Base-by-base conservation (phyloP, 2,888 invertebrate species). In the Chrysodeixis includens region DNA sequence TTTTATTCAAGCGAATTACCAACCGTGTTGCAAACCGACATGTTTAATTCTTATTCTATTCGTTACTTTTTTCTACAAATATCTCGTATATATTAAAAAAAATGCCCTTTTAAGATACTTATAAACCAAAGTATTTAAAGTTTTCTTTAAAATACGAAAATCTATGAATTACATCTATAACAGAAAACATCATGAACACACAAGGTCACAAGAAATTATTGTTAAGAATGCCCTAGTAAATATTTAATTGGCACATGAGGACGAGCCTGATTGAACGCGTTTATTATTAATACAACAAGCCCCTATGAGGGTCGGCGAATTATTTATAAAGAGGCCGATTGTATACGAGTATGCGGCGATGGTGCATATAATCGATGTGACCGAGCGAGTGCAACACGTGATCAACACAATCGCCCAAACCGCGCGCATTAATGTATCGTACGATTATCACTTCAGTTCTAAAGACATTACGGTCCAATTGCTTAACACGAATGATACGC, bases 211-310 rank as follows among this genome's bases (percentile, higher is more conserved):
- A 73, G 60, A 69, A 71, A 63, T n/a, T 52, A 61, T 58, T 56
- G 56, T 64, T 26, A 76, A 62, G 69, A 76, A 74, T 67, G 69
- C 32, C 52, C 67, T 75, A 70, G 85, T 88, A 87, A 87, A 89
- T 88, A 88, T 87, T 88, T 88, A 90, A 91, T 91, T 90, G 88
- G 88, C 88, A 85, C 87, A 88, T 83, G 86, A 90, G 85, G 86
- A 88, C 86, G 82, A 88, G 84, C 74, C 79, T 86, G 88, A 91
- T 90, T 90, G 88, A 88, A 87, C 84, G 87, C 87, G 82, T 90
- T 89, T 91, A 92, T 88, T 90, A 90, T 89, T 89, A 90, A 89
- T 87, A 90, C 86, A 85, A 85, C 86, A 84, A 76, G 84, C 88
- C 88, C 88, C 88, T 88, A 90, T 88, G 88, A 88, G 89, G 89